These are phyloP conservation scores for Adela reaumurella DNA, from an alignment of 2,888 invertebrate genomes.

Conservation along the genomic window DNA sequence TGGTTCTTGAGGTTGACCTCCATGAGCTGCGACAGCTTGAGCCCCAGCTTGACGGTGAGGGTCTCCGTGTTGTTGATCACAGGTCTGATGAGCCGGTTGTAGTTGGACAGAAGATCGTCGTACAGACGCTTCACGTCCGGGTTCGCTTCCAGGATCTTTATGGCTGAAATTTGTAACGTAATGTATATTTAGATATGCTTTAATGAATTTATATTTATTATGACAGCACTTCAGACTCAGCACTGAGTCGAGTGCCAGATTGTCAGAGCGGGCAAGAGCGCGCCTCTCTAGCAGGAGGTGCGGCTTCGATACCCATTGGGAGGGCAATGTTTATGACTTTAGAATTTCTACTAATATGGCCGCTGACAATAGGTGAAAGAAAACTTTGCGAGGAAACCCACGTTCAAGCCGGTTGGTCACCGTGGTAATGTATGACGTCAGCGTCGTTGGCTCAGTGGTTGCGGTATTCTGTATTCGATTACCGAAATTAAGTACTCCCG, in stretches of 20 bases:
- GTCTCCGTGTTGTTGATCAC: constrained; percentile 92
- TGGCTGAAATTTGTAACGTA: constrained; percentile 29
- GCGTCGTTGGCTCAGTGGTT: too few species aligned
- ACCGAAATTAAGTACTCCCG: too few species aligned
- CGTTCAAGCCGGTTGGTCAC: too few species aligned
- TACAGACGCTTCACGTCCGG: constrained; percentile 93
- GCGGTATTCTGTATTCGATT: too few species aligned
- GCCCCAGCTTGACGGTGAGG: constrained; percentile 84
- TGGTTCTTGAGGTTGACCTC: constrained; percentile 91
- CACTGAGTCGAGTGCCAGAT: background rate
- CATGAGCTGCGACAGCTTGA: constrained; percentile 86
- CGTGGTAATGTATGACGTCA: too few species aligned
- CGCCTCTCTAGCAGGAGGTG: too few species aligned
- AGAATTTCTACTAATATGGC: too few species aligned
- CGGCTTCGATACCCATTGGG: too few species aligned
- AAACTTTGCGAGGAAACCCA: too few species aligned
- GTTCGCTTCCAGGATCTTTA: constrained; percentile 69
- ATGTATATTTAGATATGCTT: constrained; percentile 1
- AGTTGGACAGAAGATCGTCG: constrained; percentile 93
- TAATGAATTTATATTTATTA: background rate
- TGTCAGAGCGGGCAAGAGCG: too few species aligned
- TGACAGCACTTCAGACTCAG: background rate
- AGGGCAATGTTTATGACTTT: too few species aligned
- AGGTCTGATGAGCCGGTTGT: constrained; percentile 91
- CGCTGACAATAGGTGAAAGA: too few species aligned